Evolutionary conservation across 23 tunicate genomes (phyloP).

Genomic region (Trididemnum nubilum): DNA sequence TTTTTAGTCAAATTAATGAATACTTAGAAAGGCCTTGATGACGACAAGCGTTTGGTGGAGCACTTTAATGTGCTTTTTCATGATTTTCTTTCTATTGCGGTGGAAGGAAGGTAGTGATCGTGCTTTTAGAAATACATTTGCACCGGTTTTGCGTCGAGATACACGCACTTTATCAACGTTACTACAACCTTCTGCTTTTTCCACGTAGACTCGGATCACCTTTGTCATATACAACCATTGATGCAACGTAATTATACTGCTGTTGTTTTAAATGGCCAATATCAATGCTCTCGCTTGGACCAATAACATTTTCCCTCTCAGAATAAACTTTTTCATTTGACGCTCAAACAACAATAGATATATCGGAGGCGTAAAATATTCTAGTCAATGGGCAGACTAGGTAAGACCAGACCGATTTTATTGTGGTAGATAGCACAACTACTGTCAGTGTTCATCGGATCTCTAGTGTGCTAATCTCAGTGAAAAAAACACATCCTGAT

Average conservation of each 20-base stretch:
- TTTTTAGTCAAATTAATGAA: slow-evolving; percentile 1
- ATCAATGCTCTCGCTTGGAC: no score
- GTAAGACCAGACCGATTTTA: no score
- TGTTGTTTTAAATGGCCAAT: no score
- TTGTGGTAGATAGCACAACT: no score
- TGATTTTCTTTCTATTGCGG: slow-evolving; percentile 16
- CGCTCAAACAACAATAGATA: no score
- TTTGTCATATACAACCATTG: not conserved
- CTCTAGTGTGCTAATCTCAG: no score
- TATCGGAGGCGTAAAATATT: no score
- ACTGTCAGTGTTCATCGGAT: no score
- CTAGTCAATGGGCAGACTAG: no score
- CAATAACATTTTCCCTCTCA: no score
- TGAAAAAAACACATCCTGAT: no score
- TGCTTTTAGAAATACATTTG: slow-evolving; percentile 2
- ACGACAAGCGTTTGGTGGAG: not conserved
- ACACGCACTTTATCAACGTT: not conserved
- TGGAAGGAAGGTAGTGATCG: not conserved
- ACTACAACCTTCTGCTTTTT: not conserved
- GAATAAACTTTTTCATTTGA: no score
- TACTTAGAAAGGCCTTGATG: not conserved
- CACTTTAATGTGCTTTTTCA: not conserved
- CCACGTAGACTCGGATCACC: not conserved
- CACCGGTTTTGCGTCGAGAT: not conserved
- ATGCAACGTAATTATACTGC: not conserved